Conservation (phyloP, 1,140 invertebrate species). For the Drosophila pseudoobscura region DNA sequence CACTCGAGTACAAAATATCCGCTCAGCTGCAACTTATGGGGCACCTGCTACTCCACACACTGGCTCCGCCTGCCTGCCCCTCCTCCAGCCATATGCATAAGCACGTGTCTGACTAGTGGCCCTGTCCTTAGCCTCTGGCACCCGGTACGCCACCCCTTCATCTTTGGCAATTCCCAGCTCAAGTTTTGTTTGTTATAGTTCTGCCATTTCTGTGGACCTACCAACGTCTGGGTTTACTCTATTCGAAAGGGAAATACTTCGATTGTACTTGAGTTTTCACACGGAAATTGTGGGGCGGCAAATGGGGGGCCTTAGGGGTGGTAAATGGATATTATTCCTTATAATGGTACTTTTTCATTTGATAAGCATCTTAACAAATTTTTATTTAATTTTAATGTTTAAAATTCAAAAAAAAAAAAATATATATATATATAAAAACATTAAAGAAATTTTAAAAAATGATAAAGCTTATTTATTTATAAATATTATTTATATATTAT, state of each 20-base stretch:
- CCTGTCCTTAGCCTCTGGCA: slow-evolving; percentile 32
- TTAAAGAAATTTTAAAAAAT: no score
- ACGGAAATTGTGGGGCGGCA: no score
- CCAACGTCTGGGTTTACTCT: background rate
- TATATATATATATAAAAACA: no score
- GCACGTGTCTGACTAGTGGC: slow-evolving; percentile 44
- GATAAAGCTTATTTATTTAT: no score
- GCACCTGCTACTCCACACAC: slow-evolving; percentile 20
- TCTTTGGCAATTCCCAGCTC: slow-evolving; percentile 8
- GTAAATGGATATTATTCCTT: no score
- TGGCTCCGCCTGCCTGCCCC: background rate
- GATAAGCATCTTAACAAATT: background rate
- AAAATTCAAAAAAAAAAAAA: no score
- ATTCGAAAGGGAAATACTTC: background rate
- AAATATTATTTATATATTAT: no score
- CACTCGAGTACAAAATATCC: slow-evolving; percentile 71
- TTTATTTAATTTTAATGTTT: no score
- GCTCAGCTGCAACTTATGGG: slow-evolving; percentile 71
- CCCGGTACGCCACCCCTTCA: slow-evolving; percentile 6
- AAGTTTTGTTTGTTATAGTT: slow-evolving; percentile 2
- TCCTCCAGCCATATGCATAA: slow-evolving; percentile 58
- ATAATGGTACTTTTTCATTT: background rate
- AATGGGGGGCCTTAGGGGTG: no score
- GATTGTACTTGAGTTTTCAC: no score
- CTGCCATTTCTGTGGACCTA: no score